Evolutionary conservation across 2,113 vertebrate species (phyloP).

Genomic region (rabbit (Oryctolagus cuniculus)): mOryCun1.1 NC_091439.1:12901001-12901500

Average conservation of each 20-base stretch:
- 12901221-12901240: constrained; percentile 55
- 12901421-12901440: not conserved
- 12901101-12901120: constrained; percentile 74
- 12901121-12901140: constrained; percentile 78
- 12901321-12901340: not conserved
- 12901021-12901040: constrained; percentile 84
- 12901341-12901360: not conserved
- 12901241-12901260: constrained; percentile 62
- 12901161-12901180: constrained; percentile 74
- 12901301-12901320: not conserved
- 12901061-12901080: constrained; percentile 84
- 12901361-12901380: not conserved
- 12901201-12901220: constrained; percentile 81
- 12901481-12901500: not conserved
- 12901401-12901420: not conserved
- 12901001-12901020: constrained; percentile 67
- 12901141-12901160: not conserved
- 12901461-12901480: not conserved
- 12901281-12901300: not conserved
- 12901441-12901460: not conserved
- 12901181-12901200: constrained; percentile 73
- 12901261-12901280: constrained; percentile 17
- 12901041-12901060: constrained; percentile 86
- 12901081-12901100: constrained; percentile 72
- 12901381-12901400: fast-evolving